Evolutionary conservation across 2,113 vertebrate species (phyloP).

Genomic region (Phyllopteryx taeniolatus): DNA sequence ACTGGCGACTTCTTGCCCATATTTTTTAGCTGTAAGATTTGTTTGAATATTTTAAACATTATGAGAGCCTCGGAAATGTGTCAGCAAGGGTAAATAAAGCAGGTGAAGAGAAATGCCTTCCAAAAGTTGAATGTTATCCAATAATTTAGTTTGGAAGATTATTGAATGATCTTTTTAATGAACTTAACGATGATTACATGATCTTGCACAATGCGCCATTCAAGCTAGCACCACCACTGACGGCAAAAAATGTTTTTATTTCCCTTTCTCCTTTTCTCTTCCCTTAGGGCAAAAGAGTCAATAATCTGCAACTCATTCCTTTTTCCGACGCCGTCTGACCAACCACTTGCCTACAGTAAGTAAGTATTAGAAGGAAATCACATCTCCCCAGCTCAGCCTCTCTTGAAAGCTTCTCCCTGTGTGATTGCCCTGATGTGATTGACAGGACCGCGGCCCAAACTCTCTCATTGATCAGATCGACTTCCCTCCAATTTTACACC

Average conservation of each 20-base stretch:
- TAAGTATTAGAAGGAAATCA: constrained; percentile 23
- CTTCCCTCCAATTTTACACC: neutral
- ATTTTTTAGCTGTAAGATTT: too few relatives aligned
- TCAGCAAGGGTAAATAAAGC: too few relatives aligned
- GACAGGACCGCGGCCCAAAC: constrained; percentile 16
- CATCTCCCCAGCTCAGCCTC: constrained; percentile 30
- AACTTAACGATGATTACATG: too few relatives aligned
- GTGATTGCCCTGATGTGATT: constrained; percentile 34
- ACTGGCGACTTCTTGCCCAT: too few relatives aligned
- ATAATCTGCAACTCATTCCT: constrained; percentile 53
- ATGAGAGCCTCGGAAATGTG: too few relatives aligned
- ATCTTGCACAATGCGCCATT: too few relatives aligned
- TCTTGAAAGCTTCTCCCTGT: constrained; percentile 19
- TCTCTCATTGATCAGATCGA: constrained; percentile 5
- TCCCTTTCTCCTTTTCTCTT: neutral
- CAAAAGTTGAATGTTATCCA: too few relatives aligned
- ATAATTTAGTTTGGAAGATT: too few relatives aligned
- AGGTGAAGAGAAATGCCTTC: too few relatives aligned
- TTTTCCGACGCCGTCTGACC: constrained; percentile 44
- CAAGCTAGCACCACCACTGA: too few relatives aligned
- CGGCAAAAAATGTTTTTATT: neutral
- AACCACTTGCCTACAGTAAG: constrained; percentile 19
- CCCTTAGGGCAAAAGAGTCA: constrained; percentile 35
- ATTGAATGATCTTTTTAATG: too few relatives aligned
- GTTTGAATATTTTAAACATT: too few relatives aligned